A percentile compares a stretch with the other conserved stretches of the same genome.
Conservation (phyloP, 1,140 invertebrate species). For the Nasonia vitripennis region DNA sequence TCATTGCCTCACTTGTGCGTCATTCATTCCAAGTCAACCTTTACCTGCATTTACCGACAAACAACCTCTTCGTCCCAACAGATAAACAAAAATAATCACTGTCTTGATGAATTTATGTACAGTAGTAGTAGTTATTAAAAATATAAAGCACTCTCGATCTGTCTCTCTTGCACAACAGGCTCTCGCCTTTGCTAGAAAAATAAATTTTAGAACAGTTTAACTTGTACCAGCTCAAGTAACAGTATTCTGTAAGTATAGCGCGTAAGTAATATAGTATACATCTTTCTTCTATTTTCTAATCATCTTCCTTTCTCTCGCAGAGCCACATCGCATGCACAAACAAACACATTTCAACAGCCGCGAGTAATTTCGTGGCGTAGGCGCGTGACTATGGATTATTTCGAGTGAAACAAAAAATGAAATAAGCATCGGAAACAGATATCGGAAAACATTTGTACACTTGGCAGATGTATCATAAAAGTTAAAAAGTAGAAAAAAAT, state of each 20-base stretch:
- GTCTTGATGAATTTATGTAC: slow-evolving; percentile 34
- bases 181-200: slow-evolving; percentile 43
- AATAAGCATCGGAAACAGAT: too few species aligned
- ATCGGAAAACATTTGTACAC: too few species aligned
- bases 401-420: too few species aligned
- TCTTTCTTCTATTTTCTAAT: slow-evolving; percentile 22
- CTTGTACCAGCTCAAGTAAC: slow-evolving; percentile 40
- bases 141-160: slow-evolving; percentile 37
- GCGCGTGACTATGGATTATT: slow-evolving; percentile 41
- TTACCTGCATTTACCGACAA: background rate
- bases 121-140: slow-evolving; percentile 32
- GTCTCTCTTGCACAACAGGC: slow-evolving; percentile 24
- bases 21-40: background rate
- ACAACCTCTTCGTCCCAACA: background rate
- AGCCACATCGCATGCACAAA: background rate
- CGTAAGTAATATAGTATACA: slow-evolving; percentile 34
- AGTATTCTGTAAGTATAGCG: slow-evolving; percentile 35
- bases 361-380: slow-evolving; percentile 11
- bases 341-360: background rate
- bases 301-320: background rate
- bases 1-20: too few species aligned
- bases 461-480: too few species aligned
- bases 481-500: too few species aligned
- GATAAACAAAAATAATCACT: background rate
- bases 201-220: slow-evolving; percentile 45